Conservation (phyloP, 2,888 invertebrate species). For the Phymatocera aterrima region DNA sequence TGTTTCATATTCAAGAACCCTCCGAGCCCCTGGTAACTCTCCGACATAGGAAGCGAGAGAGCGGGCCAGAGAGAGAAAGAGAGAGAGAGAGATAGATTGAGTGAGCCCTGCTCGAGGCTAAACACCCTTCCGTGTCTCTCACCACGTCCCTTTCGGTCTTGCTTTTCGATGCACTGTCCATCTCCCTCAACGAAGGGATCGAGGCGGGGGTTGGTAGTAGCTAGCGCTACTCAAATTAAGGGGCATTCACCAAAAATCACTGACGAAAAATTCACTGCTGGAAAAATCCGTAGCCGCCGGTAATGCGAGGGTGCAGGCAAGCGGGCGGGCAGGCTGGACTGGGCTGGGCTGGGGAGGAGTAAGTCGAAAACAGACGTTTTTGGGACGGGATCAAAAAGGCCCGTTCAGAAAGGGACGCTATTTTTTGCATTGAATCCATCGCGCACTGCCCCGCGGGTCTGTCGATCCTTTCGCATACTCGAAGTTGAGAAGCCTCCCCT, state of each 20-base stretch:
- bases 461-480: constrained; percentile 13
- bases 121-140: constrained; percentile 49
- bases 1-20: constrained; percentile 61
- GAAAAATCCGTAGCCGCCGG: constrained; percentile 43
- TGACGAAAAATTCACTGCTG: constrained; percentile 44
- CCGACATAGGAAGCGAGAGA: constrained; percentile 30
- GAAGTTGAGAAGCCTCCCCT: not conserved
- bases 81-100: constrained; percentile 30
- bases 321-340: not conserved
- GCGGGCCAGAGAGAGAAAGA: constrained; percentile 14
- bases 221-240: constrained; percentile 61
- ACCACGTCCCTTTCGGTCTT: constrained; percentile 9
- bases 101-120: constrained; percentile 54
- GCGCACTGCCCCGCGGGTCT: constrained; percentile 17
- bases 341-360: not conserved
- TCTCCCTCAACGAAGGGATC: constrained; percentile 11
- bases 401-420: constrained; percentile 24
- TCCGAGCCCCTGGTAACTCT: constrained; percentile 45
- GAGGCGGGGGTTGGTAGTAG: constrained; percentile 25
- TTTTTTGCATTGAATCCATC: constrained; percentile 28
- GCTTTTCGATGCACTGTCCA: constrained; percentile 10
- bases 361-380: constrained; percentile 45
- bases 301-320: constrained; percentile 2
- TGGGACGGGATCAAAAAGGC: constrained; percentile 37
- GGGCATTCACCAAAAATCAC: constrained; percentile 63